Evolutionary conservation across 30 jellyfish, hydroid and myxozoan genomes (phyloP).

Genomic region (Morbakka virulenta): DNA sequence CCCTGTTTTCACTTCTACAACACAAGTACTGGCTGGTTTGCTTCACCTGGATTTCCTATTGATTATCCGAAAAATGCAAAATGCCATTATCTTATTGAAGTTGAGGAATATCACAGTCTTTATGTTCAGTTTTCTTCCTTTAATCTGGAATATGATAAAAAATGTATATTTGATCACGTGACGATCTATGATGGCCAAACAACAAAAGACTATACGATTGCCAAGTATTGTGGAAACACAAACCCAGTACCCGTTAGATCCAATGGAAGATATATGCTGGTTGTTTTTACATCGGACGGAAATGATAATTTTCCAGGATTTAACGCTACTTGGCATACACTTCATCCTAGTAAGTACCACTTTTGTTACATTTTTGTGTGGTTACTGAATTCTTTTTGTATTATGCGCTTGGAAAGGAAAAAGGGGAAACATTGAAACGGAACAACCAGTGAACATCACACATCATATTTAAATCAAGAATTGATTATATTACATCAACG

Average conservation of each 20-base stretch:
- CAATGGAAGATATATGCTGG: constrained; percentile 56
- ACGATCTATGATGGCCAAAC: constrained; percentile 59
- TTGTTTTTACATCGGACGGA: constrained; percentile 64
- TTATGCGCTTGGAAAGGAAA: too few species aligned
- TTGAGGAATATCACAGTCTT: constrained; percentile 22
- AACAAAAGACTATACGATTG: constrained; percentile 24
- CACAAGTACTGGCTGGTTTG: constrained; percentile 33
- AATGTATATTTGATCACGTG: constrained; percentile 73
- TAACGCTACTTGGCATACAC: constrained; percentile 81
- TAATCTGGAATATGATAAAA: constrained; percentile 69
- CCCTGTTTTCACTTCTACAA: constrained; percentile 23
- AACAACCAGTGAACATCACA: too few species aligned
- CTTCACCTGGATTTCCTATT: constrained; percentile 66
- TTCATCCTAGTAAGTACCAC: constrained; percentile 74
- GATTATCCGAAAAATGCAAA: constrained; percentile 51
- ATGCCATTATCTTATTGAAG: constrained; percentile 55
- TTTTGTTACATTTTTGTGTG: too few species aligned
- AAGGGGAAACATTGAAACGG: too few species aligned
- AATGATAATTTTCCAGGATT: constrained; percentile 56
- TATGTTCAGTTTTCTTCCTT: constrained; percentile 62
- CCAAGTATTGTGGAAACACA: constrained; percentile 60
- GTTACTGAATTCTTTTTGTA: too few species aligned
- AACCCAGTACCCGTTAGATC: constrained; percentile 77
- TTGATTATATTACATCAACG: too few species aligned
- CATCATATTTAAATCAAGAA: too few species aligned